Evolutionary conservation across 2,797 vertebrate species (phyloP).

Genomic region (Pelodytes ibericus): DNA sequence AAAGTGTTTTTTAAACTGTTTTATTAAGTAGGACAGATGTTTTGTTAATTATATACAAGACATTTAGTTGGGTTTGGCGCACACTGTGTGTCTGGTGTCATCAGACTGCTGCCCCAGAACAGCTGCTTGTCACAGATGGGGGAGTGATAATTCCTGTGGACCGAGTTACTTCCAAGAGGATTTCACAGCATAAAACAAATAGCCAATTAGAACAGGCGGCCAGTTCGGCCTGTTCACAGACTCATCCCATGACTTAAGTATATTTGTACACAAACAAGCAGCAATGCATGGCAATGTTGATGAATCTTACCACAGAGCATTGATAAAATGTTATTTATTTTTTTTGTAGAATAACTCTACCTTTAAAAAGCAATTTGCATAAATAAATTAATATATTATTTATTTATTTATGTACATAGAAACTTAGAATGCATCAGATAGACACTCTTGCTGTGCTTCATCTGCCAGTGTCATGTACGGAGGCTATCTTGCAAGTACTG

Average conservation of each 20-base stretch:
- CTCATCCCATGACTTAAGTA: background rate
- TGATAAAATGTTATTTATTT: no score
- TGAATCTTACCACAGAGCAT: background rate
- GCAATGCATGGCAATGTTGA: background rate
- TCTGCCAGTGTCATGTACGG: no score
- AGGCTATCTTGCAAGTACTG: no score
- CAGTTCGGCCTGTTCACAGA: background rate
- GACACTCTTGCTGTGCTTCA: no score
- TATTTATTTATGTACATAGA: no score
- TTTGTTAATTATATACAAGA: slow-evolving; percentile 57
- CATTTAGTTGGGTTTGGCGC: slow-evolving; percentile 47
- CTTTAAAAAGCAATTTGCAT: no score
- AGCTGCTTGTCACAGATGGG: slow-evolving; percentile 59
- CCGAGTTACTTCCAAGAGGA: slow-evolving; percentile 22
- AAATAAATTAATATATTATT: no score
- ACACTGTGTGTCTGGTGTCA: slow-evolving; percentile 58
- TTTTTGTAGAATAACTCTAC: no score
- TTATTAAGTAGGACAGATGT: slow-evolving; percentile 57
- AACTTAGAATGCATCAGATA: no score
- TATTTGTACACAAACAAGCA: background rate
- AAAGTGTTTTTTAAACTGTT: slow-evolving; percentile 23
- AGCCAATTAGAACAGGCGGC: background rate
- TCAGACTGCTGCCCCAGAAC: slow-evolving; percentile 52
- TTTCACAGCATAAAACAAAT: background rate
- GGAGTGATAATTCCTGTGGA: slow-evolving; percentile 27